These are phyloP conservation scores for Gymnobelideus leadbeateri DNA, from an alignment of 2,113 vertebrate species.

Conservation along the genomic window DNA sequence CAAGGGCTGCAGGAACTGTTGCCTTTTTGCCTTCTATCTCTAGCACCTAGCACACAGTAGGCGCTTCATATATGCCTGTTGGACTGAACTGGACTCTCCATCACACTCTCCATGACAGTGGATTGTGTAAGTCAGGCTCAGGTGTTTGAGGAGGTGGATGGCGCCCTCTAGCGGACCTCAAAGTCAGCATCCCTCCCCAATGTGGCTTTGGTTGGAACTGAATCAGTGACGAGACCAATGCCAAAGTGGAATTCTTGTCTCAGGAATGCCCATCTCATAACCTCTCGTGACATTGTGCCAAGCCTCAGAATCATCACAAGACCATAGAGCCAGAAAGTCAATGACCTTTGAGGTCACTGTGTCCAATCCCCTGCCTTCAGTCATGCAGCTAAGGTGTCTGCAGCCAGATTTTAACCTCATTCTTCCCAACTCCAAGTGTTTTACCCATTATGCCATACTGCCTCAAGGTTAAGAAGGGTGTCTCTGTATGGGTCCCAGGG, in stretches of 20 bases:
- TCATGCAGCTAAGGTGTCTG: background rate
- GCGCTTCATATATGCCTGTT: background rate
- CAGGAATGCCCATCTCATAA: background rate
- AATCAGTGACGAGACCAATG: background rate
- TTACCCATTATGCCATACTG: background rate
- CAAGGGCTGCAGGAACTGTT: background rate
- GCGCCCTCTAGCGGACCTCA: conserved; percentile 45
- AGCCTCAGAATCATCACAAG: background rate
- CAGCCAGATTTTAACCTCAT: background rate
- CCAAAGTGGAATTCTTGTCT: background rate
- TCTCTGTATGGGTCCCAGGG: background rate
- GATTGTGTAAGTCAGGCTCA: background rate
- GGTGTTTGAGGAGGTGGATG: background rate
- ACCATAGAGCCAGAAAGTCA: background rate
- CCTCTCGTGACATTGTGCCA: background rate
- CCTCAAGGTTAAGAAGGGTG: too few relatives aligned
- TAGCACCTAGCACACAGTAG: background rate
- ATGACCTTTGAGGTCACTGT: background rate
- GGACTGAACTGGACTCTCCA: background rate
- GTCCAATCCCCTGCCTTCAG: background rate
- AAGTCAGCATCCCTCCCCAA: background rate
- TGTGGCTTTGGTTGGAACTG: background rate
- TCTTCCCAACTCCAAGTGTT: background rate
- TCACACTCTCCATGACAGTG: background rate
- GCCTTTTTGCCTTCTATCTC: background rate